Evolutionary conservation across 2,888 invertebrate genomes (phyloP).

Genomic region (Pollenia griseotomentosa): DNA sequence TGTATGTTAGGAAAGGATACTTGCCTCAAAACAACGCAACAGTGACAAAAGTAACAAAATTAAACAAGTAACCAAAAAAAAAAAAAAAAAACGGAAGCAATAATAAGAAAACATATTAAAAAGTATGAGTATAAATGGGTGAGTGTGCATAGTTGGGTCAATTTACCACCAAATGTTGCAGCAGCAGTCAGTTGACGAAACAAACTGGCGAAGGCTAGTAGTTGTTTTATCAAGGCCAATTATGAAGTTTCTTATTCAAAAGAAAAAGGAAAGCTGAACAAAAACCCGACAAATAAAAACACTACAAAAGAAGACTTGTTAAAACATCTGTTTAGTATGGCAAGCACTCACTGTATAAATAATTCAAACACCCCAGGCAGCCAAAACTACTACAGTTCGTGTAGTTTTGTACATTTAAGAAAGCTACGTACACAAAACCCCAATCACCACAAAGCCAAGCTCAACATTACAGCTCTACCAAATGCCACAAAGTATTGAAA

Average conservation of each 20-base stretch:
- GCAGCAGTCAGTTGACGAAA: not conserved
- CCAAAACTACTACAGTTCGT: conserved; percentile 38
- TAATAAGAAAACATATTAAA: conserved; percentile 43
- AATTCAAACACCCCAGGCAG: conserved; percentile 51
- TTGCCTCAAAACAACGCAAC: conserved; percentile 65
- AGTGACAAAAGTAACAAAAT: conserved; percentile 63
- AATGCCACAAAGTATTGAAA: conserved; percentile 70
- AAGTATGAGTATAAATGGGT: not conserved
- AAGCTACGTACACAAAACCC: not conserved
- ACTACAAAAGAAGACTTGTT: conserved; percentile 62
- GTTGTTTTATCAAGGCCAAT: conserved; percentile 65
- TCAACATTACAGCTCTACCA: conserved; percentile 50
- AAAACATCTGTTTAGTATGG: conserved; percentile 57
- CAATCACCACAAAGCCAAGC: not conserved
- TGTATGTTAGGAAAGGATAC: not conserved
- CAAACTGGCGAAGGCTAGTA: not conserved
- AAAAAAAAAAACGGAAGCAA: conserved; percentile 21
- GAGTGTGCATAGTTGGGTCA: not conserved
- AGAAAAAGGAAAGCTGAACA: conserved; percentile 1
- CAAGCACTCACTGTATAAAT: conserved; percentile 52
- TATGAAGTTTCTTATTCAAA: conserved; percentile 52
- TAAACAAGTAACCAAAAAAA: conserved; percentile 48
- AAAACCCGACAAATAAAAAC: not conserved
- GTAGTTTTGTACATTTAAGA: conserved; percentile 13
- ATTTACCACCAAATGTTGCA: conserved; percentile 14